Evolutionary conservation across 2,797 vertebrate species (phyloP), one percentile per base, ranked within the genome.

Genomic region (Catostomus latipinnis): DNA sequence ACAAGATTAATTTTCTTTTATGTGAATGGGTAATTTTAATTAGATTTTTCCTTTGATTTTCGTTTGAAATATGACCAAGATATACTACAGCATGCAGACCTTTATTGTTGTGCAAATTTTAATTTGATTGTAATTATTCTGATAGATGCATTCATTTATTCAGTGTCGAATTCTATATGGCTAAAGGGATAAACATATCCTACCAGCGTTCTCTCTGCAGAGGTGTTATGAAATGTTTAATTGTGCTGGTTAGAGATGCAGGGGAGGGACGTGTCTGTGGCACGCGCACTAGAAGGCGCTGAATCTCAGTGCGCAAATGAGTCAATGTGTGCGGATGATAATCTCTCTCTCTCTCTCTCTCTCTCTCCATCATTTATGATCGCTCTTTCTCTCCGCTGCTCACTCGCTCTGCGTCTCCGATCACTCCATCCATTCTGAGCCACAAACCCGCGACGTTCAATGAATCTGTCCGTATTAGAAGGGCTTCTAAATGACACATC

Each of bases 341-440:
- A 68, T 72, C 76, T 48, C 45, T 76, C 60, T 22, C 45, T 13
- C 45, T 12, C 58, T 12, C 53, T 45, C 74, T 69, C 66, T 78
- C 60, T 78, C 86, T 75, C 82, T 77, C 80, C 84, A 82, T 91
- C 90, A 89, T 92, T 92, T 91, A 90, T 89, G 88, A 91, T 87
- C 84, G 66, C 48, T 14, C 85, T 89, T 88, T 75, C 76, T 69
- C 90, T 91, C 89, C 89, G 89, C 88, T 93, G 81, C 77, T 83
- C 80, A 66, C 67, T 83, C 82, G 13, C 74, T 75, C 46, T 50
- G 8, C 62, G 34, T 65, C 69, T 75, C 54, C 18, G 65, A 14
- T 50, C 58, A 63, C 83, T 82, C 74, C 77, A 14, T 73, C 72
- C 75, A 82, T 81, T 69, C 75, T 34, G 10, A 53, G 54, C 16